These are phyloP conservation scores for Enteromius fasciolatus DNA, from an alignment of 2,797 vertebrate genomes.

Conservation along the genomic window DNA sequence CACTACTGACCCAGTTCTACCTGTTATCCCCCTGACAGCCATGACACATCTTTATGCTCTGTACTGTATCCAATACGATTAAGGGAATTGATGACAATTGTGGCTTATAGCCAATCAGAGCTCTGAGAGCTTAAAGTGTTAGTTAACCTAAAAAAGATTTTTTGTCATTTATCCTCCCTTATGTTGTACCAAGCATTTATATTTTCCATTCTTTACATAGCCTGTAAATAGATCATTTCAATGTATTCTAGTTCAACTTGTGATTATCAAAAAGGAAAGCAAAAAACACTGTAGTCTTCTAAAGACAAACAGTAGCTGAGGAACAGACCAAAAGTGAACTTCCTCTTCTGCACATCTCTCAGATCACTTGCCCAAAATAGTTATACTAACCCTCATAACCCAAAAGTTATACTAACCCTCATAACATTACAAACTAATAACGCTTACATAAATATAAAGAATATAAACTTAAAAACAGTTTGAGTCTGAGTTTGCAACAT, in stretches of 20 bases:
- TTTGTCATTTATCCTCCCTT: no score
- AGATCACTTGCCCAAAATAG: no score
- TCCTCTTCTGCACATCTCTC: not conserved
- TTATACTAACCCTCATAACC: not conserved
- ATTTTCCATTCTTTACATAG: not conserved
- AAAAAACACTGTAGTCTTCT: not conserved
- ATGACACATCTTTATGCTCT: slow-evolving; percentile 44
- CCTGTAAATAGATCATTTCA: not conserved
- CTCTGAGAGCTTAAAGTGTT: slow-evolving; percentile 21
- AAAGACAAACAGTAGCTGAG: not conserved
- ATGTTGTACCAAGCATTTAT: not conserved
- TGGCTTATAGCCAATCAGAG: slow-evolving; percentile 44
- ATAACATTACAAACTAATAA: not conserved
- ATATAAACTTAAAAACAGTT: not conserved
- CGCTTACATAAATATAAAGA: not conserved
- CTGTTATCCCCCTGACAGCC: slow-evolving; percentile 48
- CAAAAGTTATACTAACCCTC: not conserved
- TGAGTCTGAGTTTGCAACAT: not conserved
- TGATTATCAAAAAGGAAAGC: not conserved
- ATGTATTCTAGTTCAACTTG: not conserved
- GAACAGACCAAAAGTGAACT: not conserved
- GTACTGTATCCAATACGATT: slow-evolving; percentile 46
- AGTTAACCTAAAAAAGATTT: not conserved
- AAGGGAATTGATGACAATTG: slow-evolving; percentile 33
- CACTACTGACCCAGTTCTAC: slow-evolving; percentile 50